phyloP scores from a whole-genome alignment of 2,888 invertebrate species.

The Drosophila antonietae region DNA sequence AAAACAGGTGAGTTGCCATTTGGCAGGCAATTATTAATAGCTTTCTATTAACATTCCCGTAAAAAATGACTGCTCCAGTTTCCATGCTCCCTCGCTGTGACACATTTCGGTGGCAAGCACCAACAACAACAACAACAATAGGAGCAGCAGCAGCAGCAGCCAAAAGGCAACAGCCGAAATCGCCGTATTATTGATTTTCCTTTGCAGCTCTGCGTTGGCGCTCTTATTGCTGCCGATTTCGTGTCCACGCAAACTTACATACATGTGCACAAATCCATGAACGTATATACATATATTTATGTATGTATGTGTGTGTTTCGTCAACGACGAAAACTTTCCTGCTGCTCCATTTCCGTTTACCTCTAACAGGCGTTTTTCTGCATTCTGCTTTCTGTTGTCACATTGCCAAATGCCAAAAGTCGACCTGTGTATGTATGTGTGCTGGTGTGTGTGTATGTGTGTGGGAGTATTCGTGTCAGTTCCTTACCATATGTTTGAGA shows the following conservation, averaged over 20 bases:
- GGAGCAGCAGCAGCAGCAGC: slow-evolving; percentile 19
- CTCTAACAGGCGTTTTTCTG: slow-evolving; percentile 48
- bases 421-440: background rate
- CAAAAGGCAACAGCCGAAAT: slow-evolving; percentile 51
- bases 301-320: slow-evolving; percentile 24
- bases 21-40: slow-evolving; percentile 36
- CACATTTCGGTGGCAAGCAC: slow-evolving; percentile 40
- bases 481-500: slow-evolving; percentile 60
- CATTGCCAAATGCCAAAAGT: slow-evolving; percentile 71
- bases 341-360: slow-evolving; percentile 45
- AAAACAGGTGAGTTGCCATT: slow-evolving; percentile 62
- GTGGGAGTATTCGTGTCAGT: slow-evolving; percentile 9
- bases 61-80: slow-evolving; percentile 48
- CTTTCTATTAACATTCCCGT: slow-evolving; percentile 1
- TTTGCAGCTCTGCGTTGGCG: slow-evolving; percentile 57
- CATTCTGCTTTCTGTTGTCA: slow-evolving; percentile 70
- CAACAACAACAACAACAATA: slow-evolving; percentile 5
- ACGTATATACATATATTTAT: background rate
- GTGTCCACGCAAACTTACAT: slow-evolving; percentile 24
- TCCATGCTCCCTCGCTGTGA: slow-evolving; percentile 43
- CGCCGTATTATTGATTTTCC: slow-evolving; percentile 68
- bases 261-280: background rate
- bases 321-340: slow-evolving; percentile 42
- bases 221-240: slow-evolving; percentile 52
- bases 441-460: background rate